Evolutionary conservation across 2,797 vertebrate genomes (phyloP), one percentile per base, ranked within the genome.

Genomic region (Valencia hispanica): DNA sequence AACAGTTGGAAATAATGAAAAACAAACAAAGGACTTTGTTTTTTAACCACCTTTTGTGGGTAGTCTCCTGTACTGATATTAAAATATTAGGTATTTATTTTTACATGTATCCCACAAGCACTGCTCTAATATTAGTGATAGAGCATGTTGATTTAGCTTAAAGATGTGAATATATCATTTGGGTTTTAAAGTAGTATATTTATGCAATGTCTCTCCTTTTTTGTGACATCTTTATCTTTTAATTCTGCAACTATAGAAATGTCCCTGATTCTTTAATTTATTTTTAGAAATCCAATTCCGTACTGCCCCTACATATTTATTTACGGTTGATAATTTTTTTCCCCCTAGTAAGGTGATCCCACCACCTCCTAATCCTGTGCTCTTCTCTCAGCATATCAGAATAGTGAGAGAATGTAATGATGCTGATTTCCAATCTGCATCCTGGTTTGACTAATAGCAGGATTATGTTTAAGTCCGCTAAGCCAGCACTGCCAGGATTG

Each of bases 401-500:
- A 78, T 59, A 71, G 75, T 20, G 48, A 74, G 73, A 36, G 63
- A 81, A 81, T 15, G 55, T 53, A 72, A 84, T 86, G 83, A 87
- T 81, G 73, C 68, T 20, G 4, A 72, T 69, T 72, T 79, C 77
- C 84, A 79, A 91, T 82, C 89, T 76, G 82, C 83, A 82, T 83
- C 85, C 75, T 83, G 78, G 91, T 87, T 88, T 79, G 81, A 74
- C 84, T 92, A 90, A 92, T 91, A 86, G 88, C 48, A 25, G 90
- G 89, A 93, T 94, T 89, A 93, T 73, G 78, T 80, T 76, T 72
- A 74, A 85, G 71, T 74, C 78, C 41, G 25, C 51, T 76, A 86
- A 88, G 50, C 79, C 85, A 76, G 39, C 72, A 5, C 72, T 68
- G 74, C 66, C 14, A 7, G 76, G 51, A 78, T 84, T 81, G 61